Conservation (phyloP, 2,113 vertebrate species). For the Cepphus grylle region DNA sequence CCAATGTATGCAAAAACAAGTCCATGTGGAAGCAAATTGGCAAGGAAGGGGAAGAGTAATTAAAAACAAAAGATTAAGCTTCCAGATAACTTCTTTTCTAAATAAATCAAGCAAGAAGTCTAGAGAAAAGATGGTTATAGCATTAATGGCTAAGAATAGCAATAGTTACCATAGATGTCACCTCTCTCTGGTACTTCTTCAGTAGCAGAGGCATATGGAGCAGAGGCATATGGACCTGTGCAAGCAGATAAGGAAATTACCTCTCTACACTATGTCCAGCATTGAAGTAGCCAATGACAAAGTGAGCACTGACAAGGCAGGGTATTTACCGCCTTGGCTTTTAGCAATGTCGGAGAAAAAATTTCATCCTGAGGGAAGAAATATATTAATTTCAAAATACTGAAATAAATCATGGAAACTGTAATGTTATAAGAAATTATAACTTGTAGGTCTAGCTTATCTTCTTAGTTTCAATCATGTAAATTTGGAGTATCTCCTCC, state of each 20-base stretch:
- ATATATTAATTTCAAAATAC: neutral
- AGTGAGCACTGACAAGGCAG: neutral
- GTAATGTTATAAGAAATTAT: neutral
- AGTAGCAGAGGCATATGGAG: rapidly evolving
- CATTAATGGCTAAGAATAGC: neutral
- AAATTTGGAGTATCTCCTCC: neutral
- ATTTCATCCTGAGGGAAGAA: neutral
- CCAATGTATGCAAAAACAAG: neutral
- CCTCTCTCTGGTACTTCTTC: neutral
- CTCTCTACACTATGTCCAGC: too few relatives aligned
- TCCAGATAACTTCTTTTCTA: neutral
- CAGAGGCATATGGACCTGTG: neutral
- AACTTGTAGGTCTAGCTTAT: neutral
- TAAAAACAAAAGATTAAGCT: neutral
- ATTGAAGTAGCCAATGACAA: neutral
- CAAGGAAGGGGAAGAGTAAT: neutral
- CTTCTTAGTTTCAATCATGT: neutral
- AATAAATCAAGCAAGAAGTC: neutral
- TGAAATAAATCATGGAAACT: neutral
- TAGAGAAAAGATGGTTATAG: neutral
- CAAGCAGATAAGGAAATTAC: neutral
- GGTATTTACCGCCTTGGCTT: neutral
- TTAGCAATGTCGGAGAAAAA: neutral
- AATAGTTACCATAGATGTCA: neutral
- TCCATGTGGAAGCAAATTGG: neutral